phyloP scores from a whole-genome alignment of 2,113 vertebrate genomes.

The Cochlearius cochlearius region DNA sequence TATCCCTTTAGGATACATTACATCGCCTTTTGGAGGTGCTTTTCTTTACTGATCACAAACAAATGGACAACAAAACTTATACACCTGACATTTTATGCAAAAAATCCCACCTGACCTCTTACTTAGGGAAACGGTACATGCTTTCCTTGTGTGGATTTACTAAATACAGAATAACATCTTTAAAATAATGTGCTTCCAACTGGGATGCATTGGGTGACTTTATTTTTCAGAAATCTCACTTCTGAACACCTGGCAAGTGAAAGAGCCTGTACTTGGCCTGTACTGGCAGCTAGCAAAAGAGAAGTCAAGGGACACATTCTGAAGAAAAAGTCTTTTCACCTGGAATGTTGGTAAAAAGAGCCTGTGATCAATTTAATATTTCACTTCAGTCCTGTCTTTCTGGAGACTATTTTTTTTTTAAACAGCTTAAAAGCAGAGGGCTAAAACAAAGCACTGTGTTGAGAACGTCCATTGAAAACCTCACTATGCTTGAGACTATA shows the following conservation, averaged over 20 bases:
- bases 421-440: not conserved
- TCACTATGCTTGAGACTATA: not conserved
- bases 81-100: not conserved
- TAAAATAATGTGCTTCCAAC: not conserved
- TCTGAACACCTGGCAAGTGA: not conserved
- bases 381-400: not conserved
- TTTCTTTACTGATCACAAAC: not conserved
- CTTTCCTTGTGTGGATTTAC: not conserved
- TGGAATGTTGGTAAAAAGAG: not conserved
- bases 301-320: rapidly evolving
- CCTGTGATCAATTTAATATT: not conserved
- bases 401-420: not conserved
- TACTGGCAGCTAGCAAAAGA: not conserved
- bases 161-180: not conserved
- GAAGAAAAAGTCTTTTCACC: not conserved
- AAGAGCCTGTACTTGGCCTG: not conserved
- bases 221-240: not conserved
- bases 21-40: not conserved
- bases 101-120: not conserved
- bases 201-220: not conserved
- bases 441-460: not conserved
- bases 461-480: not conserved
- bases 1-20: not conserved
- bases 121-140: not conserved
- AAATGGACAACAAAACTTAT: not conserved